Base-by-base conservation (phyloP, 2,888 invertebrate species). In the Tuta absoluta region DNA sequence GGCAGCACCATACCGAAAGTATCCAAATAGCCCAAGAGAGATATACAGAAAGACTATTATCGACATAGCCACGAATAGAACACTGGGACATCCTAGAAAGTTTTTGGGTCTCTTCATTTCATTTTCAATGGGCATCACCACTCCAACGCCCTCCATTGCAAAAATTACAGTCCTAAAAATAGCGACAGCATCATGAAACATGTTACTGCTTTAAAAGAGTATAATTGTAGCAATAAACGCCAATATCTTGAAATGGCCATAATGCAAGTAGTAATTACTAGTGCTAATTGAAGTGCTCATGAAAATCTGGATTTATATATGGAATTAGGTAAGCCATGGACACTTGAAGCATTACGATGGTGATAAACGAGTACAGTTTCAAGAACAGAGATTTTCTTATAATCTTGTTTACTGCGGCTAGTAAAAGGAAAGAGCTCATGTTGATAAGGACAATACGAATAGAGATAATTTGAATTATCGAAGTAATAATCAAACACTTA, bases 101-200 rank as follows among this genome's bases (percentile, higher is more conserved):
- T 96, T 94, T 65, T 94, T 92, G 0, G 97, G 97, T 64, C 94
- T 94, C 72, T 93, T 93, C 98, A 99, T 98, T 0, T 94, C 95
- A 80, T 98, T 98, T 83, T 98, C 98, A 19, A 99, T 94, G 0
- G 98, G 98, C 93, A 99, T 95, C 1, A 98, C 96, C 57, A 95
- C 95, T 49, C 97, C 97, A 68, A 99, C 98, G 51, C 97, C 98
- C 91, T 99, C 99, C 94, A 99, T 98, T 41, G 99, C 98, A 81
- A 98, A 99, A 72, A 99, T 95, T 0, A 98, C 98, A 0, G 98
- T 99, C 28, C 98, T 93, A 78, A 45, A 81, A 80, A 60, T 23
- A 45, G 14, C 10, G 0, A 23, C 7, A 19, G 23, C 51, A 23
- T 23, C 19, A 21, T 23, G 10, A 51, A 51, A 23, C 7, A 17